phyloP scores from a whole-genome alignment of 1,140 invertebrate genomes.

The Dreissena polymorpha region DNA sequence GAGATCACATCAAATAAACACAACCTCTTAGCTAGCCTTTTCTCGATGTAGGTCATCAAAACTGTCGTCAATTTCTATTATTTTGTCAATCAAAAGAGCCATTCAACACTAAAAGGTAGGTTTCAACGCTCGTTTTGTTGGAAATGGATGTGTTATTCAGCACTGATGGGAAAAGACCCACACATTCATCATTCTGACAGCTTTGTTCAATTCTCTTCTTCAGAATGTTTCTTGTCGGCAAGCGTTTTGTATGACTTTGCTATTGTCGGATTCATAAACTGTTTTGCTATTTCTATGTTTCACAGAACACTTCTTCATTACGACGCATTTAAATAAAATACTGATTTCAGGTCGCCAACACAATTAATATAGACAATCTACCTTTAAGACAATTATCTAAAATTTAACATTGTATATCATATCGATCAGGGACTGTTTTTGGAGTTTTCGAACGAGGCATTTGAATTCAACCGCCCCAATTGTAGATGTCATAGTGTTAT shows the following conservation, averaged over 20 bases:
- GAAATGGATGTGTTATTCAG: background rate
- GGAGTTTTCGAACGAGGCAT: no score
- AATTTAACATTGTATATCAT: no score
- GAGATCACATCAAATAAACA: slow-evolving; percentile 31
- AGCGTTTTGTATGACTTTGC: no score
- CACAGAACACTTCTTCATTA: background rate
- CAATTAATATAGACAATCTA: background rate
- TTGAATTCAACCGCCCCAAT: no score
- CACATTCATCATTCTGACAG: background rate
- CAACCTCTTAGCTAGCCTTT: background rate
- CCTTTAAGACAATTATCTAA: background rate
- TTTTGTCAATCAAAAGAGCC: background rate
- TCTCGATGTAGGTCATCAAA: slow-evolving; percentile 5
- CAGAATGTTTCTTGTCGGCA: no score
- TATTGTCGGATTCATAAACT: background rate
- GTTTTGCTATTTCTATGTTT: background rate
- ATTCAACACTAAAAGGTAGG: background rate
- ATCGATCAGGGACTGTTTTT: no score
- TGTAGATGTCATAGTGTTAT: no score
- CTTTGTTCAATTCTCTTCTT: background rate
- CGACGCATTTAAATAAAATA: background rate
- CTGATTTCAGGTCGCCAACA: slow-evolving; percentile 4
- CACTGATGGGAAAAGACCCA: background rate
- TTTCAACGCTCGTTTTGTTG: background rate
- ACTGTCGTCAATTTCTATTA: background rate